phyloP scores from a whole-genome alignment of 2,888 invertebrate species.

The Monopis laevigella region DNA sequence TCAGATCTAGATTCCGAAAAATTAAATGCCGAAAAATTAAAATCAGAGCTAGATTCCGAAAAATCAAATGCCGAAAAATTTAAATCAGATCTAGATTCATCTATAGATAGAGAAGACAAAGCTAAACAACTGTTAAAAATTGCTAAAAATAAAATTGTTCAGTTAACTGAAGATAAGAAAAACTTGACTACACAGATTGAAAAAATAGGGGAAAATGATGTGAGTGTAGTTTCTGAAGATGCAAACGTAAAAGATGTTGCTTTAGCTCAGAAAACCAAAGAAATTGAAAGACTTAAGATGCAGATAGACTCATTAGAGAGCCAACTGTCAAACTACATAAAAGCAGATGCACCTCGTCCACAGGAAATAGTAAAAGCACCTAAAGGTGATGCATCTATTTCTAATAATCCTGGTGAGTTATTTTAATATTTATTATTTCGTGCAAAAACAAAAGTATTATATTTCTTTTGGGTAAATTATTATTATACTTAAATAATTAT shows the following conservation, averaged over 20 bases:
- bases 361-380: too few relatives aligned
- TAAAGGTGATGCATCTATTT: too few relatives aligned
- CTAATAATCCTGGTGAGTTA: too few relatives aligned
- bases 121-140: conserved; percentile 75
- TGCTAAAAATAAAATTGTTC: conserved; percentile 78
- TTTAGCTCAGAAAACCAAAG: conserved; percentile 67
- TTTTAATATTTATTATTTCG: too few relatives aligned
- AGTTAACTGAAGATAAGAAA: conserved; percentile 74
- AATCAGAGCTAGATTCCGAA: conserved; percentile 73
- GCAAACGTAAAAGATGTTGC: conserved; percentile 78
- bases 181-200: conserved; percentile 39
- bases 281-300: conserved; percentile 77
- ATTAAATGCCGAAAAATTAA: conserved; percentile 70
- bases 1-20: conserved; percentile 73
- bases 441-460: too few relatives aligned
- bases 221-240: conserved; percentile 73
- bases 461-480: too few relatives aligned
- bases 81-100: conserved; percentile 71
- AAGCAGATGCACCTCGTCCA: too few relatives aligned
- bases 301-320: conserved; percentile 75
- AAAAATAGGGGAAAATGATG: conserved; percentile 73
- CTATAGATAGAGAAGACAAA: conserved; percentile 71
- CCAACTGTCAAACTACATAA: conserved; percentile 76
- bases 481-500: too few relatives aligned
- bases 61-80: conserved; percentile 72